Conservation (phyloP, 2,797 vertebrate genomes). For the Alauda arvensis region DNA sequence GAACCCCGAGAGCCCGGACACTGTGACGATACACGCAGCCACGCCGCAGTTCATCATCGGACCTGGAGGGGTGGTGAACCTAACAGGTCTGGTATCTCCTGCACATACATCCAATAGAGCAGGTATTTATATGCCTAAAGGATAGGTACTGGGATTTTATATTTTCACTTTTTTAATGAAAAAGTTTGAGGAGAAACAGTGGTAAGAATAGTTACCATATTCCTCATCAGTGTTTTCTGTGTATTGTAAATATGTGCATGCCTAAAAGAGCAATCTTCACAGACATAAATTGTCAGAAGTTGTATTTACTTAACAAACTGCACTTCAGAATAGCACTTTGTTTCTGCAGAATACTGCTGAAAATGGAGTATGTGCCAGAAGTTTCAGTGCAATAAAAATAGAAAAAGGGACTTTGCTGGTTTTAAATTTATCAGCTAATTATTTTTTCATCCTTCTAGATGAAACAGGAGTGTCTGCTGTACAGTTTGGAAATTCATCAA, state of each 20-base stretch:
- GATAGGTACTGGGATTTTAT: constrained; percentile 49
- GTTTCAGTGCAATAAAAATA: background rate
- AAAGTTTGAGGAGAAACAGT: constrained; percentile 33
- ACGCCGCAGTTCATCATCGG: constrained; percentile 86
- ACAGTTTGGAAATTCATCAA: constrained; percentile 85
- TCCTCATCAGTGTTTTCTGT: background rate
- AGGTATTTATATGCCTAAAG: constrained; percentile 59
- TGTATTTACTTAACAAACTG: background rate
- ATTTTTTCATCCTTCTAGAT: constrained; percentile 63
- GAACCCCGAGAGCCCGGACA: constrained; percentile 84
- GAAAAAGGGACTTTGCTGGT: background rate
- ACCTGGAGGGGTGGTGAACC: constrained; percentile 83
- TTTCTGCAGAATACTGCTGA: background rate
- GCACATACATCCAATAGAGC: constrained; percentile 55
- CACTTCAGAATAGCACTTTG: background rate
- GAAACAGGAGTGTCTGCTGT: constrained; percentile 81
- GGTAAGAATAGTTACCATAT: constrained; percentile 37
- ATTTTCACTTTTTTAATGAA: constrained; percentile 36
- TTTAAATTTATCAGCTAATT: background rate
- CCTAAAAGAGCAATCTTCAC: background rate
- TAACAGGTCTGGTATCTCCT: constrained; percentile 80
- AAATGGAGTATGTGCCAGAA: background rate
- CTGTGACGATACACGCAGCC: constrained; percentile 83
- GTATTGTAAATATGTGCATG: background rate
- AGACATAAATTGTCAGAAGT: background rate